phyloP scores from a whole-genome alignment of 2,797 vertebrate species.

The Lagorchestes hirsutus region DNA sequence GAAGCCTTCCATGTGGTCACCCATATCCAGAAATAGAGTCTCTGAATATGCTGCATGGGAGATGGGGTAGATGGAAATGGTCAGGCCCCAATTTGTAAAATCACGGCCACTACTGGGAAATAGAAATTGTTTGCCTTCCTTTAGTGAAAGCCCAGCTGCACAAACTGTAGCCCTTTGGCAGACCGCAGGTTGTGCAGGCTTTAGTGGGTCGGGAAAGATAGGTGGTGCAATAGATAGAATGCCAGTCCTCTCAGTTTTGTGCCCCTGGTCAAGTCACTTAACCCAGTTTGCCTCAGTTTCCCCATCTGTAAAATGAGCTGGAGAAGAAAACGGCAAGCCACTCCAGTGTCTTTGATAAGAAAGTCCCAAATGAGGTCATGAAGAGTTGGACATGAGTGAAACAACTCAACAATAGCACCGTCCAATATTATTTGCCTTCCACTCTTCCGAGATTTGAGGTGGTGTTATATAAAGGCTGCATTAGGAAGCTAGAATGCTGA shows the following conservation, averaged over 20 bases:
- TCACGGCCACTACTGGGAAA: slow-evolving; percentile 36
- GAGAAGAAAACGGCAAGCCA: not conserved
- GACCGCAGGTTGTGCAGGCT: too few relatives aligned
- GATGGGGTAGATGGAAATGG: not conserved
- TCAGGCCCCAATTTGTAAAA: slow-evolving; percentile 6
- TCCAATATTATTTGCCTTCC: not conserved
- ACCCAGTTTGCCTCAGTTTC: not conserved
- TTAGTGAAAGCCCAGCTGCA: not conserved
- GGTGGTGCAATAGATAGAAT: not conserved
- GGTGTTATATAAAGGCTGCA: not conserved
- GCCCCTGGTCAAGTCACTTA: not conserved
- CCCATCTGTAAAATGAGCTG: not conserved
- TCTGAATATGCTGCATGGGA: not conserved
- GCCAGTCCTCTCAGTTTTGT: not conserved
- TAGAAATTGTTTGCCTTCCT: not conserved
- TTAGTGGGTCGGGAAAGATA: not conserved
- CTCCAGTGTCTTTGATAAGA: not conserved
- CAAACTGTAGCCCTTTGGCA: too few relatives aligned
- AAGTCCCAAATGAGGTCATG: not conserved
- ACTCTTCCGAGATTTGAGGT: not conserved
- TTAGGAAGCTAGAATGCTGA: not conserved
- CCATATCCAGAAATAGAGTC: not conserved
- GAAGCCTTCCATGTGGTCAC: not conserved
- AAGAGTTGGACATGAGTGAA: not conserved
- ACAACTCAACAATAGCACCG: not conserved